Evolutionary conservation across 2,113 vertebrate species (phyloP), one percentile per base, ranked within the genome.

Genomic region (Ciconia boyciana): DNA sequence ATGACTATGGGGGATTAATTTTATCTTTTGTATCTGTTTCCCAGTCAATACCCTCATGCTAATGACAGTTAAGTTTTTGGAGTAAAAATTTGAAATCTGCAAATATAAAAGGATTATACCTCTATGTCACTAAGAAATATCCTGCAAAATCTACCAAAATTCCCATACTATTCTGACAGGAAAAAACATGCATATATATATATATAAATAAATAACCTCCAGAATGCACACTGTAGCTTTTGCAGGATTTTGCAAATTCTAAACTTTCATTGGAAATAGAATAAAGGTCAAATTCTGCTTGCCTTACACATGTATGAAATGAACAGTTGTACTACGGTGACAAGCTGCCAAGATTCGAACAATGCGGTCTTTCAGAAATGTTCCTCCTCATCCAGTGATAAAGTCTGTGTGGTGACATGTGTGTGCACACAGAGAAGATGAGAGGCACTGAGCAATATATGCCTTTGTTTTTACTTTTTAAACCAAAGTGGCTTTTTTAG

Each of bases 271-370:
- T 83, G 28, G 54, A 93, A 89, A 83, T 41, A 92, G 85, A 85
- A 92, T 70, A 88, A 92, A 93, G 83, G 72, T 90, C 62, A 89
- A 85, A 88, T 94, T 94, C 76, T 94, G 57, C 90, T 92, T 89
- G 80, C 75, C 32, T 87, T 86, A 58, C 54, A 94, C 83, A 60
- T 94, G 84, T 89, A 84, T 95, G 89, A 96, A 82, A 70, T 76
- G 93, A 84, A 32, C 65, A 87, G 89, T 96, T 96, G 80, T 89
- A 55, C 65, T 68, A 14, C 2, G 15, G 52, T 78, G 87, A 55
- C 2, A 0, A 48, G 52, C 44, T 93, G 95, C 93, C 94, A 92
- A 87, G 83, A 54, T 61, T 54, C 54, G 44, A 76, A 96, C 87
- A 97, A 82, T 58, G 26, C 15, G 2, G 31, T 75, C 94, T 93